Percentiles rank a stretch among this genome's conserved stretches.
phyloP scores from a whole-genome alignment of 2,888 invertebrate species.

The Scaptomyza reducta region DNA sequence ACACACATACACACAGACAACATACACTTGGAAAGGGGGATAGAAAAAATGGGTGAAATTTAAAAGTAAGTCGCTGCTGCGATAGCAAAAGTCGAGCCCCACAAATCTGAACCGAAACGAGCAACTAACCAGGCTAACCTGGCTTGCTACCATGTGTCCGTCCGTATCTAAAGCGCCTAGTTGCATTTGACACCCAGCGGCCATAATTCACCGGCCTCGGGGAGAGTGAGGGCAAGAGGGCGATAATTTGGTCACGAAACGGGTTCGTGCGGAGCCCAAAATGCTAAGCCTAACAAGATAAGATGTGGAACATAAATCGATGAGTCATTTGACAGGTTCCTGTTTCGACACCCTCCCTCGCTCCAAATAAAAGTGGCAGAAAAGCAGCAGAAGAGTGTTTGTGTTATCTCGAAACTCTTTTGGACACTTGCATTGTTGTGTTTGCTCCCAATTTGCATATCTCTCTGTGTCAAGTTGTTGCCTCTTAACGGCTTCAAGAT shows the following conservation, averaged over 20 bases:
- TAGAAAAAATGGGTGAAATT: slow-evolving; percentile 58
- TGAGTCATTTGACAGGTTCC: slow-evolving; percentile 62
- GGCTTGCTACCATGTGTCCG: slow-evolving; percentile 7
- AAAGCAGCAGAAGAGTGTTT: no score
- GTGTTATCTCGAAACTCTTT: slow-evolving; percentile 27
- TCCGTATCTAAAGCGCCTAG: slow-evolving; percentile 53
- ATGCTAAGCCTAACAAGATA: slow-evolving; percentile 36
- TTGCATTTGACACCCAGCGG: slow-evolving; percentile 59
- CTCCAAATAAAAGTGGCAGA: no score
- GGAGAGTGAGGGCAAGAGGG: neutral
- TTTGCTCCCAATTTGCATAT: slow-evolving; percentile 45
- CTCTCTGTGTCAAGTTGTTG: slow-evolving; percentile 14
- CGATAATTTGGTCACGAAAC: slow-evolving; percentile 57
- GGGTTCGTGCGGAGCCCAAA: slow-evolving; percentile 17
- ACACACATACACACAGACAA: neutral
- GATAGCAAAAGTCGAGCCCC: slow-evolving; percentile 38
- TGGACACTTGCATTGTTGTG: neutral
- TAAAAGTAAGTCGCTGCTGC: slow-evolving; percentile 55
- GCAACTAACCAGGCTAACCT: slow-evolving; percentile 23
- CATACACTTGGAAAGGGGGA: neutral
- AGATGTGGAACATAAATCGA: slow-evolving; percentile 55
- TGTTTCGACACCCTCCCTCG: slow-evolving; percentile 26
- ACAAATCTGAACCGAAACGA: slow-evolving; percentile 14
- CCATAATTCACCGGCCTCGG: slow-evolving; percentile 49
- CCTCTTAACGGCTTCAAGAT: slow-evolving; percentile 24